A percentile compares a stretch with the other conserved stretches of the same genome.
Evolutionary conservation across 1,140 invertebrate species (phyloP).

Genomic region (Heliconius nattereri): DNA sequence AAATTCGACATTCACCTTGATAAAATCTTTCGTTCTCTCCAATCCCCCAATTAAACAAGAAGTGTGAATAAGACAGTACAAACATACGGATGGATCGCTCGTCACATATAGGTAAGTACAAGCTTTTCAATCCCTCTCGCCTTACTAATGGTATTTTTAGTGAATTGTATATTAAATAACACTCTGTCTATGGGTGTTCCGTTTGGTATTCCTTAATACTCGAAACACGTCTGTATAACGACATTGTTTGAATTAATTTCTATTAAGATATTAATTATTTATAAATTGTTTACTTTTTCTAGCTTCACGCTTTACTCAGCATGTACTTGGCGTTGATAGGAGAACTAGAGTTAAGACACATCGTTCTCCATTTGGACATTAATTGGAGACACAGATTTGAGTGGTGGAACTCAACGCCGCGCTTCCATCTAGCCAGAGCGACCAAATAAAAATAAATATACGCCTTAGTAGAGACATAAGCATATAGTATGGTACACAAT

Average conservation of each 20-base stretch:
- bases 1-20: conserved; percentile 12
- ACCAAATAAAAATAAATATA: too few species aligned
- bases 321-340: too few species aligned
- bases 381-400: too few species aligned
- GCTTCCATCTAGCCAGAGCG: too few species aligned
- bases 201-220: neutral
- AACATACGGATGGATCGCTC: conserved; percentile 15
- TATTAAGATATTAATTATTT: too few species aligned
- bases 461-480: too few species aligned
- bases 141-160: neutral
- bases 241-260: neutral
- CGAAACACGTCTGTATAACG: neutral
- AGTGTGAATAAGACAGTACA: conserved; percentile 8
- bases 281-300: too few species aligned
- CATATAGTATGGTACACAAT: too few species aligned
- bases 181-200: neutral
- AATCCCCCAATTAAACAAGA: conserved; percentile 15
- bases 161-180: neutral
- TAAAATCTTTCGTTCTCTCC: neutral
- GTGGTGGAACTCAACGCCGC: too few species aligned
- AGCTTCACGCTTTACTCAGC: too few species aligned
- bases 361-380: too few species aligned
- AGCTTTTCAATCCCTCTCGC: neutral
- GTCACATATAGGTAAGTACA: conserved; percentile 5
- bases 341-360: too few species aligned